Conservation (phyloP, 2,888 invertebrate species). For the Andrena camellia region DNA sequence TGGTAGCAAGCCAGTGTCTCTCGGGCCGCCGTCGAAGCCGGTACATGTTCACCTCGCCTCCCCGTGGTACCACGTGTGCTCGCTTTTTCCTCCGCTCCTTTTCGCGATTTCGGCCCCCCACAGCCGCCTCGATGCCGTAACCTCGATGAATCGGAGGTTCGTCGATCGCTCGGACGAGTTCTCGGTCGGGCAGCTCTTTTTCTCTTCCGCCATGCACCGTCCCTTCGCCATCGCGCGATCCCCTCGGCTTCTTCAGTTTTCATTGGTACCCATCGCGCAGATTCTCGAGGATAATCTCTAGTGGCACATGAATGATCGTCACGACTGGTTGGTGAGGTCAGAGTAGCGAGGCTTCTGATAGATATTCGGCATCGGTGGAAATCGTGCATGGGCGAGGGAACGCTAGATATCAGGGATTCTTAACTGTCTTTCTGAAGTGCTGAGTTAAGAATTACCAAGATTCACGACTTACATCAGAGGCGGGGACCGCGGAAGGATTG, state of each 20-base stretch:
- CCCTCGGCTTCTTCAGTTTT: slow-evolving; percentile 3
- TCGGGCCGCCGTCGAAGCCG: slow-evolving; percentile 81
- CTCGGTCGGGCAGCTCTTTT: slow-evolving; percentile 39
- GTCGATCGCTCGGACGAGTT: slow-evolving; percentile 41
- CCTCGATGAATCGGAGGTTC: slow-evolving; percentile 31
- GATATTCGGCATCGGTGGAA: neutral
- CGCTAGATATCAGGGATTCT: neutral
- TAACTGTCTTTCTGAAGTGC: too few relatives aligned
- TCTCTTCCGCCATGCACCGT: slow-evolving; percentile 39
- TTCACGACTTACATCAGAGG: too few relatives aligned
- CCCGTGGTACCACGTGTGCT: slow-evolving; percentile 66
- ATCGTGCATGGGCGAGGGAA: slow-evolving; percentile 5
- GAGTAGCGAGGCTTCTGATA: neutral
- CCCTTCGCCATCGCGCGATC: slow-evolving; percentile 11
- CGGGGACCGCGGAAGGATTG: too few relatives aligned
- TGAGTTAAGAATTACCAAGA: too few relatives aligned
- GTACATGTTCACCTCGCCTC: slow-evolving; percentile 67
- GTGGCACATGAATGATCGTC: neutral
- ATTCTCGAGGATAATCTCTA: slow-evolving; percentile 4
- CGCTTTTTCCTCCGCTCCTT: slow-evolving; percentile 22
- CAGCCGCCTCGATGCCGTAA: slow-evolving; percentile 32
- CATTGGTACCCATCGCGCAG: slow-evolving; percentile 5
- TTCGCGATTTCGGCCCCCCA: slow-evolving; percentile 27
- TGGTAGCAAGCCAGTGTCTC: slow-evolving; percentile 83
- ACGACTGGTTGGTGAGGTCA: too few relatives aligned